These are phyloP conservation scores for Magallana nippona DNA, from an alignment of 2,888 invertebrate species.

Conservation along the genomic window DNA sequence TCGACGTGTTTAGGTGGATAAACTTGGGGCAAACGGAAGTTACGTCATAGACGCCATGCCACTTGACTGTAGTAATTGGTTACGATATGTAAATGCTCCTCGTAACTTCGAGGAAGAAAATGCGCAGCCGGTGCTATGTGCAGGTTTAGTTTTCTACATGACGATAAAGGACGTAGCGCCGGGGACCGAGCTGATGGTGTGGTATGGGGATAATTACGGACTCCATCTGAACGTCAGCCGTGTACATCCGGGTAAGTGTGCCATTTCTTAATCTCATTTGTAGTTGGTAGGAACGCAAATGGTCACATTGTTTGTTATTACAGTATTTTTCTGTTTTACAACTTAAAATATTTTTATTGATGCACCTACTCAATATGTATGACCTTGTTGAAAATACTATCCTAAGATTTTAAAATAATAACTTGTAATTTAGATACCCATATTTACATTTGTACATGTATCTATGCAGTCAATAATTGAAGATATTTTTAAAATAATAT, in stretches of 20 bases:
- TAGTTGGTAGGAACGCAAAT: too few species aligned
- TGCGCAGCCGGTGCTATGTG: not conserved
- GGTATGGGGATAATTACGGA: conserved; percentile 8
- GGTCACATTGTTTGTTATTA: too few species aligned
- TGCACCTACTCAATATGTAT: too few species aligned
- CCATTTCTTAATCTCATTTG: too few species aligned
- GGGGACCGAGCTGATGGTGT: not conserved
- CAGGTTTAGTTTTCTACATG: conserved; percentile 20
- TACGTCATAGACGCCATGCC: conserved; percentile 29
- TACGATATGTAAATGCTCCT: not conserved
- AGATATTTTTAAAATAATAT: too few species aligned
- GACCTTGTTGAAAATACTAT: too few species aligned
- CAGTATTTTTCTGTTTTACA: too few species aligned
- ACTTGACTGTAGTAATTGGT: not conserved
- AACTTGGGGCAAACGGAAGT: not conserved
- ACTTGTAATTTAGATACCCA: too few species aligned
- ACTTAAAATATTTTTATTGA: too few species aligned
- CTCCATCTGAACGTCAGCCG: conserved; percentile 4
- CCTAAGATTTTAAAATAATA: too few species aligned
- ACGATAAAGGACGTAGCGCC: not conserved
- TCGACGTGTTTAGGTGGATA: not conserved
- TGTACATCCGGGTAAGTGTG: conserved; percentile 14
- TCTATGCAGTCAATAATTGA: too few species aligned
- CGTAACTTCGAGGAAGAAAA: conserved; percentile 3
- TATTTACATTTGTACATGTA: too few species aligned